phyloP scores from a whole-genome alignment of 2,113 vertebrate species.

The Scortum barcoo region DNA sequence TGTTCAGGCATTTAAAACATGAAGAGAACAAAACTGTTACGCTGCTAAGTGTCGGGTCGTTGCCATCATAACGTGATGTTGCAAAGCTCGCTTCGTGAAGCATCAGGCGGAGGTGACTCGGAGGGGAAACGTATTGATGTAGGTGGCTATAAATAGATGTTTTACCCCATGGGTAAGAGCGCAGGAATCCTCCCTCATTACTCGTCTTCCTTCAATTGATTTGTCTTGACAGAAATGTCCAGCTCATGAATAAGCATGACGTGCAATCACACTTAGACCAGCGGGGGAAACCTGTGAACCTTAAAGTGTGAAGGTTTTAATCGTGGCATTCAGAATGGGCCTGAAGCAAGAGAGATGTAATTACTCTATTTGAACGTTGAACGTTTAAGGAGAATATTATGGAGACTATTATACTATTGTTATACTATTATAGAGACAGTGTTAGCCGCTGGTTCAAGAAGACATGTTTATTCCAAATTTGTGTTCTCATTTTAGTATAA shows the following conservation, averaged over 20 bases:
- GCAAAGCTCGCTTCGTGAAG: constrained; percentile 38
- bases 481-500: too few species aligned
- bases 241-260: constrained; percentile 40
- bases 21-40: not conserved
- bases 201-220: constrained; percentile 60
- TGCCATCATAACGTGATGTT: constrained; percentile 29
- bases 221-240: constrained; percentile 60
- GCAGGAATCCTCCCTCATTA: constrained; percentile 75
- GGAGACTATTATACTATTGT: too few species aligned
- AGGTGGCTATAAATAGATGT: constrained; percentile 75
- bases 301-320: not conserved
- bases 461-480: too few species aligned
- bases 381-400: not conserved
- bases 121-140: constrained; percentile 70
- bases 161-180: constrained; percentile 70
- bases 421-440: too few species aligned
- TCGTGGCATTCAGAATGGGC: not conserved
- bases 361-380: not conserved
- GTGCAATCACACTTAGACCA: constrained; percentile 21
- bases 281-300: constrained; percentile 9
- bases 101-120: constrained; percentile 26
- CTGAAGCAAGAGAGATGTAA: not conserved
- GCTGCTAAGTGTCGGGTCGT: not conserved
- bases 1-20: not conserved
- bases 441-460: too few species aligned